phyloP scores from a whole-genome alignment of 2,113 vertebrate species.

The Mesitornis unicolor region DNA sequence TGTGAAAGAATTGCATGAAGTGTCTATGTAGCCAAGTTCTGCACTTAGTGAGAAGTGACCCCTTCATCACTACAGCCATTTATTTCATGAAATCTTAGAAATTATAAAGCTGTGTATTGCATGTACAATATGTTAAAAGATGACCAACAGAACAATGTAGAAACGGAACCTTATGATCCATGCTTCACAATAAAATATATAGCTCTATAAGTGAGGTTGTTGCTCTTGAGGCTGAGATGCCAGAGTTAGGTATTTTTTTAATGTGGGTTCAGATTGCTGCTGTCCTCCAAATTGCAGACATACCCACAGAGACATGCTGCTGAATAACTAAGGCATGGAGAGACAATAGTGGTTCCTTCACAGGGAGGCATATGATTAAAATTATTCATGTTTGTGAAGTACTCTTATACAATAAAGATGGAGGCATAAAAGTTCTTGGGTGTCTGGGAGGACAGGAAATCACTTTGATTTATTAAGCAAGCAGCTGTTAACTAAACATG shows the following conservation, averaged over 20 bases:
- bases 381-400: neutral
- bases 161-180: neutral
- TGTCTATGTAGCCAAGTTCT: neutral
- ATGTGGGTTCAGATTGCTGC: neutral
- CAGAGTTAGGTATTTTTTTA: neutral
- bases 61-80: neutral
- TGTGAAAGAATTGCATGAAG: neutral
- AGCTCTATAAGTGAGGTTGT: fast-evolving
- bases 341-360: neutral
- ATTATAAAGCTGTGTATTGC: neutral
- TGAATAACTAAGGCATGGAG: neutral
- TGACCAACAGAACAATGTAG: neutral
- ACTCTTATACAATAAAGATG: neutral
- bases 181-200: neutral
- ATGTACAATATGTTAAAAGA: neutral
- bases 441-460: neutral
- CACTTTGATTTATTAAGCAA: neutral
- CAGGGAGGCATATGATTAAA: neutral
- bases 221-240: neutral
- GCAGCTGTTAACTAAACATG: neutral
- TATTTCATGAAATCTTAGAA: neutral
- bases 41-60: neutral
- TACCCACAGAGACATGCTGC: fast-evolving
- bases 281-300: neutral
- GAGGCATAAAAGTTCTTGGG: neutral